Evolutionary conservation across 2,113 vertebrate genomes (phyloP), one percentile per base, ranked within the genome.

Genomic region (Crypturellus undulatus): DNA sequence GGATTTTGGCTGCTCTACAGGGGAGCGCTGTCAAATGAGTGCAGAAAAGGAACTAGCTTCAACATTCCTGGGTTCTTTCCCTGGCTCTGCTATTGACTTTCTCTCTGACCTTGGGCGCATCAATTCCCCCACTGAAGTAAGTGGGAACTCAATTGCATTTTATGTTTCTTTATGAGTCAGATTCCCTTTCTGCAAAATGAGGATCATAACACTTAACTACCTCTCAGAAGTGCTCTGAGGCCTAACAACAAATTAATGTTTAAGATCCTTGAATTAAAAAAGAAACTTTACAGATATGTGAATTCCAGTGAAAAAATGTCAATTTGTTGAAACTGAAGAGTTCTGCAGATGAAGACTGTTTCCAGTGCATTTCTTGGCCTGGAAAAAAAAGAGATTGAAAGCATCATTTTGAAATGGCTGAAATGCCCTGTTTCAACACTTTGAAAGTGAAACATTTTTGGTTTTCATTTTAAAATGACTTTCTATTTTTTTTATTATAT

Each of bases 191-290:
- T 94, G 93, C 86, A 90, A 94, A 97, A 97, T 95, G 94, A 96
- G 88, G 80, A 97, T 96, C 90, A 86, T 96, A 96, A 96, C 90
- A 86, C 95, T 96, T 96, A 97, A 96, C 92, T 89, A 96, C 90
- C 88, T 95, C 92, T 95, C 90, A 92, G 85, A 94, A 96, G 83
- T 69, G 65, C 83, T 95, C 69, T 92, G 86, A 97, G 93, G 88
- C 88, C 93, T 87, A 93, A 89, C 93, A 96, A 93, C 93, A 96
- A 95, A 95, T 96, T 97, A 95, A 96, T 96, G 90, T 93, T 90
- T 93, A 88, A 96, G 73, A 84, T 94, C 67, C 43, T 96, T 72
- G 49, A 85, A 75, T 69, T 69, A 70, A 70, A 51, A 71, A 71
- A 70, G 49, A 63, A 26, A 92, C 71, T 90, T 77, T 87, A 76